These are phyloP conservation scores for Listrodromus nycthemerus DNA, from an alignment of 2,888 invertebrate genomes.

Conservation along the genomic window DNA sequence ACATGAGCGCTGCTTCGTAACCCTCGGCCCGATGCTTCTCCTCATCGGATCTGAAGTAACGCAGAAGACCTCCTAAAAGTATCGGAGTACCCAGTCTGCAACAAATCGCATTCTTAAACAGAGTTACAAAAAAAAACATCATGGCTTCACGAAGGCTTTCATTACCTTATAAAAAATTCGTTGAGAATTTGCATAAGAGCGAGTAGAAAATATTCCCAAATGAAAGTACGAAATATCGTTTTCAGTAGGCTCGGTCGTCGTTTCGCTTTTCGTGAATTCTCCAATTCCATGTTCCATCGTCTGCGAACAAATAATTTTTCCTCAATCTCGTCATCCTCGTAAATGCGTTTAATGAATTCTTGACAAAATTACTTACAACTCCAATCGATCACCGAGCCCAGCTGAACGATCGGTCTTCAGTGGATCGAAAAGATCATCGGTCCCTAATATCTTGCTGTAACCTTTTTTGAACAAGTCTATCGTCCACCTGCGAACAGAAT, in stretches of 20 bases:
- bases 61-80: constrained; percentile 88
- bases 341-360: background rate
- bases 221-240: constrained; percentile 84
- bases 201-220: constrained; percentile 83
- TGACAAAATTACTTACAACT: constrained; percentile 85
- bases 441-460: constrained; percentile 89
- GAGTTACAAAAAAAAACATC: background rate
- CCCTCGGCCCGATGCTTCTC: constrained; percentile 63
- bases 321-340: too few relatives aligned
- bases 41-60: constrained; percentile 86
- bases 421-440: constrained; percentile 91
- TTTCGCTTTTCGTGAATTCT: constrained; percentile 77
- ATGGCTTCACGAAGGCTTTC: background rate
- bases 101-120: background rate
- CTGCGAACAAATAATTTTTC: constrained; percentile 75
- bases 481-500: constrained; percentile 88
- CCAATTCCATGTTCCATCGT: constrained; percentile 85
- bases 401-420: constrained; percentile 89
- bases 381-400: constrained; percentile 88
- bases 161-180: constrained; percentile 79
- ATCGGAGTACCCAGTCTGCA: constrained; percentile 89
- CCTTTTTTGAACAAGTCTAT: constrained; percentile 92
- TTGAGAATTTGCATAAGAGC: constrained; percentile 85
- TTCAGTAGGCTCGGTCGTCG: constrained; percentile 84
- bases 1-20: constrained; percentile 78